Evolutionary conservation across 2,888 invertebrate species (phyloP), one percentile per base, ranked within the genome.

Genomic region (Acleris sparsana): DNA sequence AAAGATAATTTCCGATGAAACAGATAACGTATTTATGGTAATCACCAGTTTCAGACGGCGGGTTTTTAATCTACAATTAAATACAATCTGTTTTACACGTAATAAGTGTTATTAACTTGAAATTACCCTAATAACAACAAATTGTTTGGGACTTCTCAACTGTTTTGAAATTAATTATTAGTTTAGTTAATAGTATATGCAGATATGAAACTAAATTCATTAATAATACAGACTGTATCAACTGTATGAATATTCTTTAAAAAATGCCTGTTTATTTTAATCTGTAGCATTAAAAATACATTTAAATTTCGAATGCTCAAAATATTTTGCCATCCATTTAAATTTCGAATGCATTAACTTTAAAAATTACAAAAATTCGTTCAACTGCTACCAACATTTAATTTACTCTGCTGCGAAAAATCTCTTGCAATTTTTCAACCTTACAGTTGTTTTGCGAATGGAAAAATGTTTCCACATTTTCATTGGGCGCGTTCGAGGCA

Each of bases 401-500:
- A 46, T 46, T 46, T 17, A 46, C 39, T 39, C 39, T 17, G 17
- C 46, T 17, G 46, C n/a, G 46, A 46, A 46, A 46, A 43, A 11
- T 7, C 39, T 29, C 33, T 13, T 6, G 18, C 3, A n/a, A 55
- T 55, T 55, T 43, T 18, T 16, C 57, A 25, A 44, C 52, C 44
- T 18, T 16, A 17, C 46, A 44, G 57, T 44, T 56, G 44, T 53
- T 64, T 64, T 64, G 43, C 59, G 62, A 33, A 62, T 61, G 65
- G 65, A 61, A 64, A 65, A 60, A 58, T 46, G 57, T 25, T 46
- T 57, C 63, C 22, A 39, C 63, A 61, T 56, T 65, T 65, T 39
- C 60, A 65, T 51, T 51, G 59, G 58, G 58, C 22, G 44, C 25
- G 61, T 55, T 55, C 60, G 60, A 56, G 61, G 52, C 48, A 48